Base-by-base conservation (phyloP, 2,113 vertebrate genomes). In the Leptosomus discolor region DNA sequence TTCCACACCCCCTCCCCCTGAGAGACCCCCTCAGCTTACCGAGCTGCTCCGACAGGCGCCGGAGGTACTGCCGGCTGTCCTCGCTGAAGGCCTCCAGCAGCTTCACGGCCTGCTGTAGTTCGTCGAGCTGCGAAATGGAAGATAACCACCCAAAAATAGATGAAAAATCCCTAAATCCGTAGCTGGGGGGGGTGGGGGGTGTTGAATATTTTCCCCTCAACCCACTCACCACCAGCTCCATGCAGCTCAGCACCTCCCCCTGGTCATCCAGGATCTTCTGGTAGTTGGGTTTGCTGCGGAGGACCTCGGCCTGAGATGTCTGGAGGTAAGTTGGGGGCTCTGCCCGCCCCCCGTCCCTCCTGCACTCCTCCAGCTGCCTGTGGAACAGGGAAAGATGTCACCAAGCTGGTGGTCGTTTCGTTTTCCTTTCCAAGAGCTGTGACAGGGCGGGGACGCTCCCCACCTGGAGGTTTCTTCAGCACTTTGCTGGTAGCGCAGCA, bases 251-350 rank as follows among this genome's bases (percentile, higher is more conserved):
- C 43, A 97, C 90, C 56, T 85, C 94, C 15, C 68, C 83, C 76
- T 98, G 97, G 18, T 74, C 88, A 3, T 91, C 95, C 46, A 98
- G 9, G 68, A 98, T 94, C 56, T 90, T 43, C 65, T 88, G 95
- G 69, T 98, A 98, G 85, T 98, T 54, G 50, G 98, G 98, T 60
- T 98, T 98, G 91, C 41, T 90, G 43, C 78, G 6, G 30, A 98
- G 95, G 39, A 98, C 89, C 10, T 82, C 6, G 21, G 75, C 94
- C 89, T 98, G 98, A 2, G 98, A 98, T 4, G 97, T 85, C 8
- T 65, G 84, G 54, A 88, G 60, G 53, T 75, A 92, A 4, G 6
- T 2, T 0, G 5, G 11, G 23, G 92, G 88, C 27, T 92, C 92
- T 5, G 91, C 43, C 51, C 45, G 56, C 3, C 65, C 75, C 24